Evolutionary conservation across 2,888 invertebrate genomes (phyloP).

Genomic region (Thumatha senex): DNA sequence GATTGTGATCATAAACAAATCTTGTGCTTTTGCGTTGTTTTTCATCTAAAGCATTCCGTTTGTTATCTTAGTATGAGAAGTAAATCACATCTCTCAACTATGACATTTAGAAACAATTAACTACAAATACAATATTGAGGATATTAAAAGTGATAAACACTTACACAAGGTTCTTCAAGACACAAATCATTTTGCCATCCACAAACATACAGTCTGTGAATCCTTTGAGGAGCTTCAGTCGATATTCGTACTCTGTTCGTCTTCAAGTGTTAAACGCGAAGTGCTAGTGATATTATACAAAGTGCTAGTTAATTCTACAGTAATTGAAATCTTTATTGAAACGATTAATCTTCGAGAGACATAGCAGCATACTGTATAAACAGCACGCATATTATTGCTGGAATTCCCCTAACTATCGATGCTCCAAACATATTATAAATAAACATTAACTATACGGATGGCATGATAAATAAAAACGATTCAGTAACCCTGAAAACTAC

Average conservation of each 20-base stretch:
- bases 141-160: conserved; percentile 40
- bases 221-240: conserved; percentile 24
- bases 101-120: conserved; percentile 12
- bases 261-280: conserved; percentile 6
- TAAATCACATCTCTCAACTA: conserved; percentile 5
- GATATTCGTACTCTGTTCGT: conserved; percentile 17
- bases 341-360: not conserved
- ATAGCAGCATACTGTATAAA: not conserved
- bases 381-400: not conserved
- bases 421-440: conserved; percentile 5
- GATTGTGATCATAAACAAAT: too few relatives aligned
- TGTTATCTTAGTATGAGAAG: conserved; percentile 5
- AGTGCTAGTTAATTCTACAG: not conserved
- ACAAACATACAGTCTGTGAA: conserved; percentile 35
- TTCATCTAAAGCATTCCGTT: not conserved
- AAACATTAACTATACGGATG: conserved; percentile 1
- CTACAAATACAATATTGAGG: conserved; percentile 16
- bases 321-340: not conserved
- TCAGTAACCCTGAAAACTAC: conserved; percentile 23
- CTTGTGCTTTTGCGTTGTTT: too few relatives aligned
- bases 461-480: not conserved
- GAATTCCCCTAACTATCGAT: not conserved
- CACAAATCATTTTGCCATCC: conserved; percentile 43
- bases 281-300: conserved; percentile 1
- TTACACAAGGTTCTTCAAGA: conserved; percentile 35